phyloP scores from a whole-genome alignment of 1,140 invertebrate species.

The Temnothorax nylanderi region DNA sequence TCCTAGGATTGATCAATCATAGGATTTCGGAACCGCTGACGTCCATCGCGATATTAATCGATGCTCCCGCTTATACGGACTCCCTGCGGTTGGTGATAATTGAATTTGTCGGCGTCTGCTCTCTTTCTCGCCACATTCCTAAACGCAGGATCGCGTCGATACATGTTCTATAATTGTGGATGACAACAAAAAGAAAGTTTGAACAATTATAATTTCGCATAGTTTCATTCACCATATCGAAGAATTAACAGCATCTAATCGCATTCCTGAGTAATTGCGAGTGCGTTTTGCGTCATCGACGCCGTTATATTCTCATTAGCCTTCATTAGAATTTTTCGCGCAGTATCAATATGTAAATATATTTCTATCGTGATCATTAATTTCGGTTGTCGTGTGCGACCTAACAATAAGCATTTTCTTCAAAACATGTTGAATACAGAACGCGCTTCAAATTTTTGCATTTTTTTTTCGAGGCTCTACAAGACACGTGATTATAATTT shows the following conservation, averaged over 20 bases:
- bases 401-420: not conserved
- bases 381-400: not conserved
- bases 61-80: constrained; percentile 10
- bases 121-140: constrained; percentile 18
- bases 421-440: not conserved
- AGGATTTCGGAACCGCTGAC: constrained; percentile 36
- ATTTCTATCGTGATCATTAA: not conserved
- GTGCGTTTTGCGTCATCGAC: not conserved
- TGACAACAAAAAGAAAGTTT: not conserved
- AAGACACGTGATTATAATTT: not conserved
- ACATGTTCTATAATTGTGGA: not conserved
- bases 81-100: constrained; percentile 36
- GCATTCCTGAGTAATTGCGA: constrained; percentile 12
- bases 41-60: constrained; percentile 29
- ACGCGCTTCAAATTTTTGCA: not conserved
- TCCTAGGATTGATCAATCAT: constrained; percentile 25
- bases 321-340: not conserved
- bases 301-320: not conserved
- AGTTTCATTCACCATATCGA: not conserved
- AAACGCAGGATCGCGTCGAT: not conserved
- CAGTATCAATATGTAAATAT: not conserved
- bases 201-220: not conserved
- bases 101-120: constrained; percentile 1
- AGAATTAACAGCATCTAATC: constrained; percentile 21
- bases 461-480: not conserved